A percentile compares a stretch with the other conserved stretches of the same genome.
These are phyloP conservation scores for Pyxicephalus adspersus DNA, from an alignment of 2,113 vertebrate species.

Conservation along the genomic window DNA sequence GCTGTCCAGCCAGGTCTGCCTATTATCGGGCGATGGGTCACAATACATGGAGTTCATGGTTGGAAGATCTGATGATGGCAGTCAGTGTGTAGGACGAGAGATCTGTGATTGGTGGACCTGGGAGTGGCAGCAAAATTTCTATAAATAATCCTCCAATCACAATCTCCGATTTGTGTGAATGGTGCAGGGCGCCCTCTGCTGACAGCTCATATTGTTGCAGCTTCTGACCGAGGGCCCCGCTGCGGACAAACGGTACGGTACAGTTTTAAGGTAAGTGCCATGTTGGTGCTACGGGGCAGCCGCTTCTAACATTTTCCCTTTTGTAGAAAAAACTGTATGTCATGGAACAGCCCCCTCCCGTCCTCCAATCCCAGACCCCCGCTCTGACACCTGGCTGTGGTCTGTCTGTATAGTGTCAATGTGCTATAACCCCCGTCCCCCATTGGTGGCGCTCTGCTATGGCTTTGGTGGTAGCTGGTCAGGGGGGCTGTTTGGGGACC, in stretches of 20 bases:
- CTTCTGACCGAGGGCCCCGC: neutral
- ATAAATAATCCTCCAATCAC: no score
- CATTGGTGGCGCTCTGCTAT: neutral
- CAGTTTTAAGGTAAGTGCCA: constrained; percentile 6
- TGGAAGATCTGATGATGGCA: no score
- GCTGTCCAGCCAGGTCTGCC: no score
- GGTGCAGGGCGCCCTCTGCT: neutral
- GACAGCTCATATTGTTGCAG: constrained; percentile 31
- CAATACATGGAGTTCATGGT: no score
- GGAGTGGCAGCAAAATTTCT: constrained; percentile 31
- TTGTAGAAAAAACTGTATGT: neutral
- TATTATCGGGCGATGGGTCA: no score
- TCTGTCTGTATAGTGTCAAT: neutral
- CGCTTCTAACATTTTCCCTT: neutral
- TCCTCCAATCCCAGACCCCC: neutral
- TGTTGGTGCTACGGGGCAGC: neutral
- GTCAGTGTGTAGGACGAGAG: no score
- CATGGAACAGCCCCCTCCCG: neutral
- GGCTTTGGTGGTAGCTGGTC: neutral
- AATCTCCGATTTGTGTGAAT: no score
- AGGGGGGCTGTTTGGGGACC: neutral
- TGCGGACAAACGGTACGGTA: neutral
- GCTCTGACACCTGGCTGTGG: neutral
- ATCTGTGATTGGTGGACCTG: constrained; percentile 8
- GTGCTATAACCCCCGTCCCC: neutral